These are phyloP conservation scores for Pandemis corylana DNA, from an alignment of 2,888 invertebrate genomes.

Conservation along the genomic window DNA sequence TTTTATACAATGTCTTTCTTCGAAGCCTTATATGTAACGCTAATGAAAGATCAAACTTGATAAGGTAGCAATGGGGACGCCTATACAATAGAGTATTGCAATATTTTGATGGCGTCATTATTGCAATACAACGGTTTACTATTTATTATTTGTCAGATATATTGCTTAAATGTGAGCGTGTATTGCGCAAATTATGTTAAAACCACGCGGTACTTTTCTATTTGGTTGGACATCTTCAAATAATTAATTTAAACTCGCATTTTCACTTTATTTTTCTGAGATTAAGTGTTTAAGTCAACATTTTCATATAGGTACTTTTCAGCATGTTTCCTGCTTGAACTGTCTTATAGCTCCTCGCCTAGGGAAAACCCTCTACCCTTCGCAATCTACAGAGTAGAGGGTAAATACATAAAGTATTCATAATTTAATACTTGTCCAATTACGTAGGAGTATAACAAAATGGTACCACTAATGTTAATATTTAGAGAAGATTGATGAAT, in stretches of 20 bases:
- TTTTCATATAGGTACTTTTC: conserved; percentile 13
- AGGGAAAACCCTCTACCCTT: conserved; percentile 17
- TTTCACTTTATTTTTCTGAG: not conserved
- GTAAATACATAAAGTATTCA: conserved; percentile 28
- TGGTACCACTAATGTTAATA: not conserved
- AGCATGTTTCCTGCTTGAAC: conserved; percentile 7
- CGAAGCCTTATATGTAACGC: too few species aligned
- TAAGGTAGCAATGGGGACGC: too few species aligned
- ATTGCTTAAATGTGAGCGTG: too few species aligned
- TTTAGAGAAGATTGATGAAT: not conserved
- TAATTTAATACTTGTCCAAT: conserved; percentile 19
- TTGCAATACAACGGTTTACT: too few species aligned
- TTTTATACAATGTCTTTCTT: not conserved
- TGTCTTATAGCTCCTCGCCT: not conserved
- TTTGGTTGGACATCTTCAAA: too few species aligned
- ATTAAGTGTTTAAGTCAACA: not conserved
- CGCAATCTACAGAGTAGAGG: conserved; percentile 25
- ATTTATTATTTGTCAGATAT: too few species aligned
- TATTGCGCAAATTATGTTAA: too few species aligned
- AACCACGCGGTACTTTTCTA: too few species aligned
- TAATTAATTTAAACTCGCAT: not conserved
- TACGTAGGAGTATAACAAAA: not conserved
- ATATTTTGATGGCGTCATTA: too few species aligned
- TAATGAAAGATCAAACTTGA: too few species aligned
- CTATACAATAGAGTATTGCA: too few species aligned